Conservation (phyloP, 23 tunicate species). For the Botrylloides violaceus region DNA sequence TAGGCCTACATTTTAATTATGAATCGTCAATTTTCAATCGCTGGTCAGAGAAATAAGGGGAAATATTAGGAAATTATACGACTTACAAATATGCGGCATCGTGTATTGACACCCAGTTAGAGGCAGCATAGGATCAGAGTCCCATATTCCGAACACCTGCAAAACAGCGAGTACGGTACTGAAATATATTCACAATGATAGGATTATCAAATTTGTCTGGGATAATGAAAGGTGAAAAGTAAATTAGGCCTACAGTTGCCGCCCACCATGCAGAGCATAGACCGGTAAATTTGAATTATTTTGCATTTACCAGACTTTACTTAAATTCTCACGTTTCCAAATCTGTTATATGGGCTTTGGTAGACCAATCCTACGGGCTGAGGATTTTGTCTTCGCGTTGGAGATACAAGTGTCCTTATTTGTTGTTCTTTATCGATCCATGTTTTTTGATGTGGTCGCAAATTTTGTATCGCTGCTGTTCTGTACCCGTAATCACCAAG, state of each 20-base stretch:
- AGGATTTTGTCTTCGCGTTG: conserved; percentile 70
- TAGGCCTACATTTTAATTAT: no score
- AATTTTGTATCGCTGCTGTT: conserved; percentile 20
- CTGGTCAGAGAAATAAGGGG: no score
- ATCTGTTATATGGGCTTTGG: conserved; percentile 80
- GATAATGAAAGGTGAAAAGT: neutral
- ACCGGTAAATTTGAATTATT: no score
- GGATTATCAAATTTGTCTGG: no score
- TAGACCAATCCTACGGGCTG: conserved; percentile 67
- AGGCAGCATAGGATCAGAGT: conserved; percentile 53
- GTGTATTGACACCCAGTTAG: conserved; percentile 34
- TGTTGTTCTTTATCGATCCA: conserved; percentile 15
- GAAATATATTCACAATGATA: no score
- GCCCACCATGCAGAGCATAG: neutral
- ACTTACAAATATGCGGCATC: conserved; percentile 59
- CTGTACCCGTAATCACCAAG: conserved; percentile 58
- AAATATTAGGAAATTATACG: no score
- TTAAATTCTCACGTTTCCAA: conserved; percentile 13
- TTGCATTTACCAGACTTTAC: no score
- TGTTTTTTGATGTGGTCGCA: neutral
- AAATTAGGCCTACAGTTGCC: neutral
- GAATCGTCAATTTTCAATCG: no score
- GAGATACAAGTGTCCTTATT: conserved; percentile 31
- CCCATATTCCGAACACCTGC: conserved; percentile 85
- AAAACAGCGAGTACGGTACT: neutral